Base-by-base conservation (phyloP, 2,113 vertebrate species). In the Petromus typicus region DNA sequence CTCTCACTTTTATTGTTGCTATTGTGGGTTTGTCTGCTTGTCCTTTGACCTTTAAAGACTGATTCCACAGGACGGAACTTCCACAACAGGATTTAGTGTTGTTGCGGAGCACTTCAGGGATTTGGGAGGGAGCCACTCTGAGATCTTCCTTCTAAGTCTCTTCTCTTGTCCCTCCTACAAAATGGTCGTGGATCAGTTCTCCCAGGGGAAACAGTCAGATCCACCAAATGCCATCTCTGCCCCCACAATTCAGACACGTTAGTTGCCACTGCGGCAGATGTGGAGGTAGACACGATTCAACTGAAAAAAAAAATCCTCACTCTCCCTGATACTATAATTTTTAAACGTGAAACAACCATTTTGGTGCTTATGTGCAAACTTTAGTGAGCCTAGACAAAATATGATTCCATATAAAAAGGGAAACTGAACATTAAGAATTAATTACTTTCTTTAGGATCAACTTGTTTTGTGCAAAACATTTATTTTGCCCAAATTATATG, bases 401-500 rank as follows among this genome's bases (percentile, higher is more conserved):
- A 71, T 27, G 48, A 71, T 85, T 48, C 48, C 75, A 37, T 43
- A 10, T 13, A 66, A 82, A 67, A 79, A 93, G 43, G 67, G 63
- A 89, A 85, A 80, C 14, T 45, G 25, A 82, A 34, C 34, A 75
- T 59, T 14, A 5, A 88, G 89, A 78, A 87, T 85, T 34, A 93
- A 82, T n/a, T 79, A 71, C 83, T 94, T 94, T 80, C 83, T 89
- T 75, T 63, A 90, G 92, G 76, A 71, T 85, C 43, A 85, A 37
- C 27, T 88, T 85, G 82, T 79, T 82, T 61, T 43, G 78, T 59
- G 86, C 73, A 23, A 40, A 90, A 88, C 18, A 83, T 84, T 96
- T 69, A 2, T 61, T 92, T 43, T 67, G 88, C 90, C 71, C 63
- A 1, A 69, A 16, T 37, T 43, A 1, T 37, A 63, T 64, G 59